A percentile compares a stretch with the other conserved stretches of the same genome.
Conservation (phyloP, 2,888 invertebrate genomes). For the Lacanobia oleracea region DNA sequence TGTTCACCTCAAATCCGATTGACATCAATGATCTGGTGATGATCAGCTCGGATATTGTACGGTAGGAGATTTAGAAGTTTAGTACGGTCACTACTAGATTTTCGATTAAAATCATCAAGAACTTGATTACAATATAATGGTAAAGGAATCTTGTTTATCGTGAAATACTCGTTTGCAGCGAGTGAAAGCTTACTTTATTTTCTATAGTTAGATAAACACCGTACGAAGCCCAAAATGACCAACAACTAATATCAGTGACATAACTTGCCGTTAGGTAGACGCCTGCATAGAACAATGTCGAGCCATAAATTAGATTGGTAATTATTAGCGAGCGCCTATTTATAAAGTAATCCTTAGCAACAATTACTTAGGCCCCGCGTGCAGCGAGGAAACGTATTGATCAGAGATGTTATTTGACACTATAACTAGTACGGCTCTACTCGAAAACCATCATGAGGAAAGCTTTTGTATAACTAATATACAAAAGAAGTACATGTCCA, state of each 20-base stretch:
- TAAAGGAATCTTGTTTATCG: not conserved
- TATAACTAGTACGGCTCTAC: not conserved
- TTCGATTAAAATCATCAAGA: no score
- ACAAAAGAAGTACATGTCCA: no score
- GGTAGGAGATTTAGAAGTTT: no score
- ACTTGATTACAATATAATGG: not conserved
- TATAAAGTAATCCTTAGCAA: not conserved
- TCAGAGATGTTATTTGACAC: no score
- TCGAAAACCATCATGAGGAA: no score
- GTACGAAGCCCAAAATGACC: not conserved
- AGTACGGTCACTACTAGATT: no score
- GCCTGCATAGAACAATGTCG: constrained; percentile 8
- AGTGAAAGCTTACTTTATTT: no score
- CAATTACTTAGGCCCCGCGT: not conserved
- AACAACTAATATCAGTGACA: not conserved
- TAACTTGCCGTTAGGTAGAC: not conserved
- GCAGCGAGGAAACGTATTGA: not conserved
- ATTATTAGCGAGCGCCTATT: constrained; percentile 3
- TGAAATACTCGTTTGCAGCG: no score
- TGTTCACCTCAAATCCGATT: not conserved
- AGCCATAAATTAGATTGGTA: constrained; percentile 22
- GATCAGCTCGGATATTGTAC: not conserved
- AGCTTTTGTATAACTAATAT: no score
- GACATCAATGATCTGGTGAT: not conserved
- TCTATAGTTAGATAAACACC: no score